Conservation (phyloP, 37 sponge, comb jelly and placozoan genomes). For the Amphimedon queenslandica region DNA sequence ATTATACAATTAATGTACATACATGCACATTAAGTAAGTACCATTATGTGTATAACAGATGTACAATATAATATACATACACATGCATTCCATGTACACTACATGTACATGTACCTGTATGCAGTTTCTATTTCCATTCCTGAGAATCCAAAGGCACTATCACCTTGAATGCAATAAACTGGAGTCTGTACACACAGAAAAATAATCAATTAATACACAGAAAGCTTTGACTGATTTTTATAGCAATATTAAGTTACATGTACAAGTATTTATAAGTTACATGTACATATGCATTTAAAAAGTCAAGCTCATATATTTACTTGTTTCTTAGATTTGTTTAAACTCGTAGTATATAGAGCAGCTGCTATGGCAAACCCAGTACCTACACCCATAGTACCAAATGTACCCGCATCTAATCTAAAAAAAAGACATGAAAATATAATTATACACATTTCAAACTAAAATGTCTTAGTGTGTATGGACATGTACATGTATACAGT, state of each 20-base stretch:
- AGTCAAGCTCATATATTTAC: no score
- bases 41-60: background rate
- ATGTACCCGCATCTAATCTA: slow-evolving; percentile 93
- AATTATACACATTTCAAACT: no score
- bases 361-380: slow-evolving; percentile 91
- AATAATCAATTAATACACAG: background rate
- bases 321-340: slow-evolving; percentile 11
- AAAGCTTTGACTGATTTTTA: background rate
- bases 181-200: background rate
- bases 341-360: slow-evolving; percentile 45
- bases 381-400: slow-evolving; percentile 94
- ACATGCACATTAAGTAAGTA: background rate
- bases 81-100: no score
- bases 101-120: slow-evolving; percentile 51
- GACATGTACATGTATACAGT: no score
- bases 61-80: no score
- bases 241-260: background rate
- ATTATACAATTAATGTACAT: background rate
- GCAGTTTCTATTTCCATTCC: slow-evolving; percentile 95
- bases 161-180: slow-evolving; percentile 85
- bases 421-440: background rate
- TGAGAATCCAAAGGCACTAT: slow-evolving; percentile 97
- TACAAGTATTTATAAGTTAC: no score
- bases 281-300: no score
- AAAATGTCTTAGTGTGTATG: background rate